Base-by-base conservation (phyloP, 2,888 invertebrate genomes). In the Ditylenchus weischeri region DNA sequence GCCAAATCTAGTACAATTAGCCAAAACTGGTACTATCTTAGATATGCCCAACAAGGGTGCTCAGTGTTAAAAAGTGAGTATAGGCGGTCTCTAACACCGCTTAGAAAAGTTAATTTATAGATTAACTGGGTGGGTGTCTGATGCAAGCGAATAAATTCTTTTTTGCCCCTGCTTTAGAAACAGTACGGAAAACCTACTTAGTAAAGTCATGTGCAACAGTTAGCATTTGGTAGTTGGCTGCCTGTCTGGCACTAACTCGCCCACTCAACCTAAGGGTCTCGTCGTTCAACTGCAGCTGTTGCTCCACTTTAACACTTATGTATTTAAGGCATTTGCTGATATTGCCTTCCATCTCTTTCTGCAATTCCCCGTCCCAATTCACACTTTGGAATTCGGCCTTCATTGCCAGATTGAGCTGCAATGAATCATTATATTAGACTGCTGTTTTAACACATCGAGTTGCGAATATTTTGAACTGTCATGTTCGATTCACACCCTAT, bases 371-470 rank as follows among this genome's bases (percentile, higher is more conserved):
- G 61, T 80, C 80, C 79, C 80, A 80, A 15, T 74, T 76, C 13
- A 80, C 76, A 67, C 76, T 78, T 19, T 68, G 58, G 38, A 78
- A 63, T 63, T 80, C 80, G 63, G 78, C 75, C 58, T 76, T 73
- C 69, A 80, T 75, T 7, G 76, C 74, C 0, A 76, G 66, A 62
- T 74, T 78, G 50, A 80, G 43, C 72, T 72, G 54, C 8, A 64
- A 73, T 18, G 58, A 47, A 7, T 19, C n/a, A 60, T 60, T 60
- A 18, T 36, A 15, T 60, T 3, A 29, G 4, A 35, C 13, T 60
- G 29, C 38, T 19, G 15, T n/a, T n/a, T n/a, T n/a, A n/a, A n/a
- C n/a, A n/a, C n/a, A n/a, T n/a, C n/a, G n/a, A n/a, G n/a, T n/a
- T n/a, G n/a, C n/a, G n/a, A n/a, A n/a, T n/a, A n/a, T n/a, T n/a